Evolutionary conservation across 2,888 invertebrate species (phyloP).

Genomic region (Diploptera punctata): DNA sequence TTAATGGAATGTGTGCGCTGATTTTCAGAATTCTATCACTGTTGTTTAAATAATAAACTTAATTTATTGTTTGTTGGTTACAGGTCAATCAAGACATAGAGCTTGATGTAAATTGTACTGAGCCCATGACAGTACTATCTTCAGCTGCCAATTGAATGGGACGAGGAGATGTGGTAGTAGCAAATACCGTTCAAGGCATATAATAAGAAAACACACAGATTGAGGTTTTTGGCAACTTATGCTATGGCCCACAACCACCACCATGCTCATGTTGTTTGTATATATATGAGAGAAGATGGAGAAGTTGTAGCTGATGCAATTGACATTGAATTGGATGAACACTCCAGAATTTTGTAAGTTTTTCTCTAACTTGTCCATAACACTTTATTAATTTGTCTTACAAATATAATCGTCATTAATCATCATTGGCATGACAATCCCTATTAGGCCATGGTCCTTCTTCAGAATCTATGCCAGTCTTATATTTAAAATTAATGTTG

Average conservation of each 20-base stretch:
- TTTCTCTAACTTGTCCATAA: no score
- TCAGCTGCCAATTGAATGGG: slow-evolving; percentile 82
- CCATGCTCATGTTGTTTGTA: slow-evolving; percentile 82
- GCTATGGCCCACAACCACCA: slow-evolving; percentile 87
- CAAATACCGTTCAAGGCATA: slow-evolving; percentile 71
- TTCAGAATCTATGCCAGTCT: no score
- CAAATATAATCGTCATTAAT: no score
- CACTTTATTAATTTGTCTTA: no score
- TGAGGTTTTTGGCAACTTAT: slow-evolving; percentile 75
- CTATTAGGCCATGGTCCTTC: no score
- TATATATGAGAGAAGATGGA: slow-evolving; percentile 74
- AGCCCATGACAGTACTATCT: slow-evolving; percentile 73
- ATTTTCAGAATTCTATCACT: no score
- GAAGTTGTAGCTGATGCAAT: slow-evolving; percentile 87
- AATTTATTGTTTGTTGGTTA: no score
- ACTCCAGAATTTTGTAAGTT: slow-evolving; percentile 78
- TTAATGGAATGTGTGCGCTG: no score
- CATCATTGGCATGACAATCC: no score
- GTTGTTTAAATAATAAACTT: no score
- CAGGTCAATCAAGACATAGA: slow-evolving; percentile 72
- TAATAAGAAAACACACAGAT: slow-evolving; percentile 47
- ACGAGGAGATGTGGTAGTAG: slow-evolving; percentile 81
- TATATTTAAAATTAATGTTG: no score
- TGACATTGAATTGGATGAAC: slow-evolving; percentile 76
- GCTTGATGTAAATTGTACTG: slow-evolving; percentile 76